These are phyloP conservation scores for Cephalopachus bancanus DNA, from an alignment of 2,797 vertebrate species.

Conservation along the genomic window DNA sequence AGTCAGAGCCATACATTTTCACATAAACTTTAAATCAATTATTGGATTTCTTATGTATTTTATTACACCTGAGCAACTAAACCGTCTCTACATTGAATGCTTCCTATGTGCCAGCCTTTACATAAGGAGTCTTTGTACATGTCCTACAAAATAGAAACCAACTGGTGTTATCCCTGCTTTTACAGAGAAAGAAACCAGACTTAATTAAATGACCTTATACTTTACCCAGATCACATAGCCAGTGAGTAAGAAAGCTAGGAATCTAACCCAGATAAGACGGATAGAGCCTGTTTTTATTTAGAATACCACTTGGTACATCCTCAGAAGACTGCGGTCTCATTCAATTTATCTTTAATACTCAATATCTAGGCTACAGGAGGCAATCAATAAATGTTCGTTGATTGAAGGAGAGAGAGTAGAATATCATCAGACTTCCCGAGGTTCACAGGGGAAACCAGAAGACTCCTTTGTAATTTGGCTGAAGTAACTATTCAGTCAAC, in stretches of 20 bases:
- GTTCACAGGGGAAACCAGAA: slow-evolving; percentile 69
- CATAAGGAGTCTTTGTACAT: background rate
- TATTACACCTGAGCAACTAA: background rate
- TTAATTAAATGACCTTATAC: background rate
- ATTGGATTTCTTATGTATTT: background rate
- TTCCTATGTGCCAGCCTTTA: background rate
- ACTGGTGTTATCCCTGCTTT: background rate
- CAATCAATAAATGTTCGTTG: slow-evolving; percentile 75
- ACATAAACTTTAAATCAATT: background rate
- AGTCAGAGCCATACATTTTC: slow-evolving; percentile 19
- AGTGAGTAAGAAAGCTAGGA: background rate
- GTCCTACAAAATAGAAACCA: background rate
- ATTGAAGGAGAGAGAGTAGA: slow-evolving; percentile 75
- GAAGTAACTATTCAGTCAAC: slow-evolving; percentile 82
- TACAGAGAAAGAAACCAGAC: background rate
- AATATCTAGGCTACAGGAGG: slow-evolving; percentile 57
- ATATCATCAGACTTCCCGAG: slow-evolving; percentile 70
- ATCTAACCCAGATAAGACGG: background rate
- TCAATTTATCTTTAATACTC: slow-evolving; percentile 73
- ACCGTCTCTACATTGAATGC: background rate
- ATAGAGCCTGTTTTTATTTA: slow-evolving; percentile 59
- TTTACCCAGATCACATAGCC: background rate
- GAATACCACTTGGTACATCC: slow-evolving; percentile 27
- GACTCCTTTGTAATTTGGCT: slow-evolving; percentile 83
- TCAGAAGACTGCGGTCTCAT: slow-evolving; percentile 52